These are phyloP conservation scores for Eulemur albifrons DNA, from an alignment of 2,797 vertebrate species.

Conservation along the genomic window DNA sequence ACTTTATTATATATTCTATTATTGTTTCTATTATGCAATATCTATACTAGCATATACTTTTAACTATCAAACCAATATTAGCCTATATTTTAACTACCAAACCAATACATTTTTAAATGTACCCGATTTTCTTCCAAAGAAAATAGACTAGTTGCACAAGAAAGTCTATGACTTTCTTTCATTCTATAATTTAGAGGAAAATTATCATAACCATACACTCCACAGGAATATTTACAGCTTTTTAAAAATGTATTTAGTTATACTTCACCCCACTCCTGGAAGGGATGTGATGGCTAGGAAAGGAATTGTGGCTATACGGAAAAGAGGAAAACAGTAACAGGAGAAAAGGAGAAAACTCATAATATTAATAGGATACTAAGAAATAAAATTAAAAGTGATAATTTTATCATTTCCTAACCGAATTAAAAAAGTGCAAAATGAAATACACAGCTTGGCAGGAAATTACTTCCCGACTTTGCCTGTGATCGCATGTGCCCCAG, in stretches of 20 bases:
- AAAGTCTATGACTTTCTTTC: not conserved
- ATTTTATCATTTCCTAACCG: not conserved
- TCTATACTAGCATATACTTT: not conserved
- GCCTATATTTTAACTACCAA: not conserved
- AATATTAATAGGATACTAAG: conserved; percentile 26
- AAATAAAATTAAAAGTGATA: conserved; percentile 53
- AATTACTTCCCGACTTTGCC: not conserved
- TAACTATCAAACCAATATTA: not conserved
- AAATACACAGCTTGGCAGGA: not conserved
- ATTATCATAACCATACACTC: not conserved
- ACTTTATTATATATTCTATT: not conserved
- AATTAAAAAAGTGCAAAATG: not conserved
- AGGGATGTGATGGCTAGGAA: not conserved
- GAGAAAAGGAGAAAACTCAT: conserved; percentile 16
- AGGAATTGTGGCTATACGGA: not conserved
- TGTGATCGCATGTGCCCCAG: accelerated
- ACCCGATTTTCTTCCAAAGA: not conserved
- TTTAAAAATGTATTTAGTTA: not conserved
- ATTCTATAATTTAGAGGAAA: not conserved
- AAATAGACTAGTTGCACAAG: not conserved
- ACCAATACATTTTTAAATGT: not conserved
- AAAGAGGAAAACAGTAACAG: not conserved
- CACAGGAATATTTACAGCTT: not conserved
- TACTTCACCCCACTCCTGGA: not conserved
- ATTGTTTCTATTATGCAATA: not conserved